Percentiles rank a stretch among this genome's conserved stretches.
phyloP scores from a whole-genome alignment of 2,888 invertebrate species.

The Nudaria mundana region DNA sequence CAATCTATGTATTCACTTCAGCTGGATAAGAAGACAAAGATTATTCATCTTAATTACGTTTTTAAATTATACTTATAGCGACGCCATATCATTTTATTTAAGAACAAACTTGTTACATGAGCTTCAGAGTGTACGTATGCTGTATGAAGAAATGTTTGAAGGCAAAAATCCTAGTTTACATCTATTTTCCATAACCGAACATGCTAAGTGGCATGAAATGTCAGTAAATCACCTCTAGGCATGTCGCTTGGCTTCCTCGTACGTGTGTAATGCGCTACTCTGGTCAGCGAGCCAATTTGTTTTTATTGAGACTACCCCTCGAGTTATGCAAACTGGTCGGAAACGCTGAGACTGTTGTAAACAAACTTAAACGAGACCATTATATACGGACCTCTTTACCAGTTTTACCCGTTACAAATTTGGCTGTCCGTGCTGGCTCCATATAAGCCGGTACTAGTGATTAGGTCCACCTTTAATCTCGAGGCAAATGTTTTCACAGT shows the following conservation, averaged over 20 bases:
- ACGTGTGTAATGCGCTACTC: slow-evolving; percentile 75
- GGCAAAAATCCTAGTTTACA: slow-evolving; percentile 33
- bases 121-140: slow-evolving; percentile 4
- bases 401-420: slow-evolving; percentile 20
- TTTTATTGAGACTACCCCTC: slow-evolving; percentile 80
- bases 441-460: slow-evolving; percentile 42
- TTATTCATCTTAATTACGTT: no score
- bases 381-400: slow-evolving; percentile 39
- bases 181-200: slow-evolving; percentile 40
- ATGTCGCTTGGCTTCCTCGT: slow-evolving; percentile 73
- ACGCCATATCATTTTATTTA: no score
- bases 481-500: slow-evolving; percentile 71
- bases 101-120: no score
- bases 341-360: slow-evolving; percentile 76
- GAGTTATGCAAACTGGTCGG: slow-evolving; percentile 77
- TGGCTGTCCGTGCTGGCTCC: slow-evolving; percentile 38
- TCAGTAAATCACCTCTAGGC: slow-evolving; percentile 68
- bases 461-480: slow-evolving; percentile 74
- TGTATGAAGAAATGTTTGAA: slow-evolving; percentile 20
- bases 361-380: slow-evolving; percentile 68
- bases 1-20: no score
- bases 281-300: slow-evolving; percentile 77
- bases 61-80: no score
- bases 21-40: no score
- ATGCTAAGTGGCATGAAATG: slow-evolving; percentile 44